phyloP scores from a whole-genome alignment of 2,797 vertebrate genomes.

The Pyrocephalus nanus region DNA sequence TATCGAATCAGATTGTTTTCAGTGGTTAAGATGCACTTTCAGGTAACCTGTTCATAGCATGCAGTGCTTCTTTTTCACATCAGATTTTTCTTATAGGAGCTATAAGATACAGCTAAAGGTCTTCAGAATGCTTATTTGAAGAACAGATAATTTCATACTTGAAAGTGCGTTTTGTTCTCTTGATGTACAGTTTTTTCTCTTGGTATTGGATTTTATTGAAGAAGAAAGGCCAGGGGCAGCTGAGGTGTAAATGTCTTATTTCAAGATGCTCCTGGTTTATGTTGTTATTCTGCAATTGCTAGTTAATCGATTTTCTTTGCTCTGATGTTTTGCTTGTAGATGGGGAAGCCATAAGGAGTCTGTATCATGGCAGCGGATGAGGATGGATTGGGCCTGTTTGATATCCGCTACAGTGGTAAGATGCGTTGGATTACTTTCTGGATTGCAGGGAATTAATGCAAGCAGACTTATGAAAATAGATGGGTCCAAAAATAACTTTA shows the following conservation, averaged over 20 bases:
- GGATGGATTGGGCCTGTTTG: conserved; percentile 72
- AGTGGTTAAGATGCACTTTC: accelerated
- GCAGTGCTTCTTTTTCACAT: not conserved
- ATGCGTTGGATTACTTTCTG: not conserved
- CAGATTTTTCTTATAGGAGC: not conserved
- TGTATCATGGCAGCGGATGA: conserved; percentile 78
- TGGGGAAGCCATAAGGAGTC: conserved; percentile 69
- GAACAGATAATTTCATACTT: not conserved
- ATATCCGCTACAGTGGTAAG: conserved; percentile 67
- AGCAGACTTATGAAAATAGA: not conserved
- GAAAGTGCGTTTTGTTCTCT: not conserved
- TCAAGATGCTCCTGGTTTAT: not conserved
- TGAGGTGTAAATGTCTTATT: not conserved
- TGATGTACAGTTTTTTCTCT: not conserved
- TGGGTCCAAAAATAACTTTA: not conserved
- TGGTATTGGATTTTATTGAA: not conserved
- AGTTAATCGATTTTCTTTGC: not conserved
- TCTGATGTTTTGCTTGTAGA: conserved; percentile 47
- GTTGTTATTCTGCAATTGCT: not conserved
- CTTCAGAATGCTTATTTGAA: not conserved
- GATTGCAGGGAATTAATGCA: not conserved
- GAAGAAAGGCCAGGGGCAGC: not conserved
- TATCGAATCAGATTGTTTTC: not conserved
- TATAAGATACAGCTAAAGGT: not conserved
- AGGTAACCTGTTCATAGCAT: accelerated